These are phyloP conservation scores for Alentia gelatinosa DNA, from an alignment of 2,888 invertebrate species.

Conservation along the genomic window DNA sequence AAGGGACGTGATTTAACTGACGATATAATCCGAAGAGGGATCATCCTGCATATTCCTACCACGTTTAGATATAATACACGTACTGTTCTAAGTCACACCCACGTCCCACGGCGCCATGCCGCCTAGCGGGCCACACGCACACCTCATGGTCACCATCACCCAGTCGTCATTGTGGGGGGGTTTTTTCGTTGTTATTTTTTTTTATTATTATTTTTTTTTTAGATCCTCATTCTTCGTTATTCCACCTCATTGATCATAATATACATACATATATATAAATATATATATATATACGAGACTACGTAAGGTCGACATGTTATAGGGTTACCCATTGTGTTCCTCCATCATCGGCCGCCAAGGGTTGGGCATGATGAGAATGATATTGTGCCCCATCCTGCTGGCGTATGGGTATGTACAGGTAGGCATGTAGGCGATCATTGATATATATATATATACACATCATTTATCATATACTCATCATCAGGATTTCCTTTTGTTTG, in stretches of 20 bases:
- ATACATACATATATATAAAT: neutral
- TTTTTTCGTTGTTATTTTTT: too few species aligned
- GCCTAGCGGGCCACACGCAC: neutral
- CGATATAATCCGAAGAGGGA: neutral
- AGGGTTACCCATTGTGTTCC: slow-evolving; percentile 34
- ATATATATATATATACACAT: neutral
- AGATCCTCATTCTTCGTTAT: slow-evolving; percentile 36
- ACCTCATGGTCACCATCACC: neutral
- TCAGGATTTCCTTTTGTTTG: neutral
- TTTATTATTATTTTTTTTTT: too few species aligned
- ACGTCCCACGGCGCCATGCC: neutral
- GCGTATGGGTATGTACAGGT: slow-evolving; percentile 25
- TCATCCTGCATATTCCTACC: neutral
- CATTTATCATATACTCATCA: slow-evolving; percentile 30
- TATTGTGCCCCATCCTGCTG: neutral
- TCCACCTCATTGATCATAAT: slow-evolving; percentile 18
- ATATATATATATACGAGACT: slow-evolving; percentile 1
- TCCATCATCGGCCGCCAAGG: neutral
- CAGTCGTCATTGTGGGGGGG: neutral
- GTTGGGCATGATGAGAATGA: neutral
- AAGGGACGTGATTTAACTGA: too few species aligned
- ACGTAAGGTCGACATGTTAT: slow-evolving; percentile 35
- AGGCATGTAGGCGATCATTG: neutral
- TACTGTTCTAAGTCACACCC: neutral
- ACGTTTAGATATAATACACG: neutral